Evolutionary conservation across 2,888 invertebrate species (phyloP), one percentile per base, ranked within the genome.

Genomic region (Agriopis aurantiaria): DNA sequence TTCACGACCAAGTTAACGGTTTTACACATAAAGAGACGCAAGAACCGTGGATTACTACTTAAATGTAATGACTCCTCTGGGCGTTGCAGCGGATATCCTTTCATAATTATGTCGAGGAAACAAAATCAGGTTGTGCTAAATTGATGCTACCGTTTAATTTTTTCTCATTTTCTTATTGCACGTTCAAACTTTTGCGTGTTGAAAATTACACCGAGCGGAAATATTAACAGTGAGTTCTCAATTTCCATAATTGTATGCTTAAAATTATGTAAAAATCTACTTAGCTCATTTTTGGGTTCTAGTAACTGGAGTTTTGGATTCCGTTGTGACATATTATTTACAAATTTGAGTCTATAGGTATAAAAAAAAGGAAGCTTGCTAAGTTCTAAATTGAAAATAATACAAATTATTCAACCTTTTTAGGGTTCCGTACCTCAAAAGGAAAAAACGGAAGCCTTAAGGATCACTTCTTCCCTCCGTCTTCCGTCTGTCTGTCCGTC

Each of bases 71-170:
- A 91, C 84, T 90, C 87, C 85, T 88, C 85, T 80, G 83, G 82
- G 75, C 82, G 82, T 78, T 80, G 78, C 83, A 84, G 80, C 92
- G 93, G 93, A 93, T 92, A 93, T 93, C 93, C 93, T 91, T 81
- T 82, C 89, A 88, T 88, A n/a, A n/a, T n/a, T n/a, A 86, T 86
- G 88, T 87, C 82, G 84, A 84, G 81, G 83, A 89, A 88, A 88
- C 82, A 88, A 87, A 89, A 88, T 66, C 85, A 78, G 80, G 75
- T 73, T 79, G 61, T 61, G 69, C 43, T 79, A 77, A 82, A 33
- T 82, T 78, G 76, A 77, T 80, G 91, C 92, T 93, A 92, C 92
- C 88, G 91, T 91, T 88, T 82, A 80, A 74, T 76, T 77, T 82
- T 83, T 83, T 83, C 78, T 14, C 8, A 33, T 33, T 61, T 56